A percentile compares a stretch with the other conserved stretches of the same genome.
Evolutionary conservation across 2,113 vertebrate species (phyloP).

Genomic region (Willisornis vidua): DNA sequence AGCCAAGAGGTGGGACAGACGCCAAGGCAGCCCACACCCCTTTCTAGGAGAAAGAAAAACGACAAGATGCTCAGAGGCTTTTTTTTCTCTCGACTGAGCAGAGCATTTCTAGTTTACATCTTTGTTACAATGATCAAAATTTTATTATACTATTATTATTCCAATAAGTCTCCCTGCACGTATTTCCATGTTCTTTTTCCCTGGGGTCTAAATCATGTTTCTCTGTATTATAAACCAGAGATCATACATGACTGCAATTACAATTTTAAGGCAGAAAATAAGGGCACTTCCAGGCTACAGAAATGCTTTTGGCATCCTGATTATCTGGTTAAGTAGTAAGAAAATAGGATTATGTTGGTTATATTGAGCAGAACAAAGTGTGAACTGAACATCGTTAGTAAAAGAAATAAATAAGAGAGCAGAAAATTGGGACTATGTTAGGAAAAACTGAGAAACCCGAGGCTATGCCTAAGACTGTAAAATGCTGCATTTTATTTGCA

Average conservation of each 20-base stretch:
- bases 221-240: not conserved
- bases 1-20: not conserved
- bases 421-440: conserved; percentile 52
- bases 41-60: not conserved
- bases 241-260: not conserved
- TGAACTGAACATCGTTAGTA: conserved; percentile 21
- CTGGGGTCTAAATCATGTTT: not conserved
- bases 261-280: conserved; percentile 16
- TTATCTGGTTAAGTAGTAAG: conserved; percentile 48
- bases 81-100: not conserved
- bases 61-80: not conserved
- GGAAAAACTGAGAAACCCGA: conserved; percentile 40
- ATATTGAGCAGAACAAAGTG: conserved; percentile 6
- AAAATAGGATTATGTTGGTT: conserved; percentile 59
- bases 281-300: not conserved
- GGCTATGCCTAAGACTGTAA: conserved; percentile 2
- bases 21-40: not conserved
- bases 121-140: not conserved
- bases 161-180: not conserved
- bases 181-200: not conserved
- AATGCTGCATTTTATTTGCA: conserved; percentile 40
- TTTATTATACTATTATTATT: not conserved
- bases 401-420: conserved; percentile 20
- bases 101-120: not conserved
- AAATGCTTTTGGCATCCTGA: conserved; percentile 26